Evolutionary conservation across 53 echinoderm and acorn worm genomes (phyloP).

Genomic region (Stichopus horrens): DNA sequence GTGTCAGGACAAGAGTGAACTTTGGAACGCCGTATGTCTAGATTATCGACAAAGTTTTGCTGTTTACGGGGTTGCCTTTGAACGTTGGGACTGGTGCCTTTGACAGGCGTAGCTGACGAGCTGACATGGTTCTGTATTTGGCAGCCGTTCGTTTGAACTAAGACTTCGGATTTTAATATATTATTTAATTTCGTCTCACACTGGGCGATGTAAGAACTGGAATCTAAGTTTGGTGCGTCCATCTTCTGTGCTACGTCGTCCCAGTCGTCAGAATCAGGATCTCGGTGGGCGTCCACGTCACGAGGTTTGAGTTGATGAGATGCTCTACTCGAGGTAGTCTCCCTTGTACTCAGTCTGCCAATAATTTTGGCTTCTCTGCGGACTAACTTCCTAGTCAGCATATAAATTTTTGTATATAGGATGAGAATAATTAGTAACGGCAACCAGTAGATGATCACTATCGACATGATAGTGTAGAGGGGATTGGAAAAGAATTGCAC

Average conservation of each 20-base stretch:
- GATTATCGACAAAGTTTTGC: constrained; percentile 33
- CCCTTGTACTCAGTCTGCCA: constrained; percentile 73
- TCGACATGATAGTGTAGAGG: constrained; percentile 80
- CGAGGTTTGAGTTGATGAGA: constrained; percentile 60
- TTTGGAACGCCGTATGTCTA: constrained; percentile 40
- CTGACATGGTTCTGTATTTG: constrained; percentile 39
- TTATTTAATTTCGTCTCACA: constrained; percentile 43
- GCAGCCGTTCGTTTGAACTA: constrained; percentile 45
- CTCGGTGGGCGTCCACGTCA: constrained; percentile 55
- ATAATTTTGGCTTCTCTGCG: constrained; percentile 78
- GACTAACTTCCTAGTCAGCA: constrained; percentile 78
- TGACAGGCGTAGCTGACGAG: constrained; percentile 33
- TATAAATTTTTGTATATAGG: constrained; percentile 80
- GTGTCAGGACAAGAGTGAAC: constrained; percentile 40
- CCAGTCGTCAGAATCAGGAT: constrained; percentile 66
- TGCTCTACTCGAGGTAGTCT: constrained; percentile 57
- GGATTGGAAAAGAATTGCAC: constrained; percentile 85
- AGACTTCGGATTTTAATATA: constrained; percentile 16
- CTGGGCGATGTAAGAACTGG: constrained; percentile 50
- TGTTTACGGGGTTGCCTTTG: constrained; percentile 20
- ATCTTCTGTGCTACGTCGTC: constrained; percentile 66
- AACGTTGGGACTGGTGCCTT: background rate
- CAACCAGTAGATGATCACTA: constrained; percentile 86
- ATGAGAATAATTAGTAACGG: constrained; percentile 82
- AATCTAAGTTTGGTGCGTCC: constrained; percentile 54